phyloP scores from a whole-genome alignment of 2,797 vertebrate genomes.

The Ambastaia sidthimunki region DNA sequence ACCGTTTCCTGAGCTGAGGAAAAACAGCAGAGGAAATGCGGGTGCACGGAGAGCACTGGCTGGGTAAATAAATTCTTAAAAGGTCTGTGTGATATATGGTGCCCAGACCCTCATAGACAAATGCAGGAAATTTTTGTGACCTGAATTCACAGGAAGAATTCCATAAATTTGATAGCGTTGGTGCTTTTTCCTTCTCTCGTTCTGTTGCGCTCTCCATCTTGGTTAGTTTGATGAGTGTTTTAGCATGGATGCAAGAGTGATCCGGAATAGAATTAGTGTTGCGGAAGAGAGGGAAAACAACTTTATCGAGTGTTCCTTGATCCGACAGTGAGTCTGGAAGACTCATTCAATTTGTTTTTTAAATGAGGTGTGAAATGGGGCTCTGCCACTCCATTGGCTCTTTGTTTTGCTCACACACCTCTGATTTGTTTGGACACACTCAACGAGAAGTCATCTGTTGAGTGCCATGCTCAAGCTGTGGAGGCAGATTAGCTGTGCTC shows the following conservation, averaged over 20 bases:
- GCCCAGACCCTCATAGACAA: slow-evolving; percentile 59
- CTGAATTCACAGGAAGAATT: slow-evolving; percentile 63
- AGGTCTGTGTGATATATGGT: slow-evolving; percentile 61
- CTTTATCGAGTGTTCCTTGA: slow-evolving; percentile 70
- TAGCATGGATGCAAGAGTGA: slow-evolving; percentile 16
- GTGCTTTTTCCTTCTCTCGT: slow-evolving; percentile 12
- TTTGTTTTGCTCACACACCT: slow-evolving; percentile 45
- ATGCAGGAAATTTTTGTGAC: slow-evolving; percentile 63
- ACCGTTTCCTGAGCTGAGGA: slow-evolving; percentile 29
- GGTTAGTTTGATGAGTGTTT: slow-evolving; percentile 30
- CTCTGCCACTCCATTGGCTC: slow-evolving; percentile 15
- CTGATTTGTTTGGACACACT: slow-evolving; percentile 55
- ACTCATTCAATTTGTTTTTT: slow-evolving; percentile 80
- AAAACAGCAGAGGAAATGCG: slow-evolving; percentile 39
- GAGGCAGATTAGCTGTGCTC: slow-evolving; percentile 43
- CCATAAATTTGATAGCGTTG: slow-evolving; percentile 57
- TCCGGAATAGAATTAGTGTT: slow-evolving; percentile 42
- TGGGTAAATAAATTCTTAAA: slow-evolving; percentile 65
- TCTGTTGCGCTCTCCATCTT: neutral
- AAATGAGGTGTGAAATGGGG: slow-evolving; percentile 77
- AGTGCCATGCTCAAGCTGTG: slow-evolving; percentile 45
- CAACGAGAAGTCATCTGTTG: slow-evolving; percentile 39
- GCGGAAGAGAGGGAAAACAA: slow-evolving; percentile 39
- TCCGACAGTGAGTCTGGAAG: slow-evolving; percentile 61
- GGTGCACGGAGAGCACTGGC: slow-evolving; percentile 28